A percentile compares a stretch with the other conserved stretches of the same genome.
Evolutionary conservation across 2,888 invertebrate genomes (phyloP).

Genomic region (Pasiphila rectangulata): DNA sequence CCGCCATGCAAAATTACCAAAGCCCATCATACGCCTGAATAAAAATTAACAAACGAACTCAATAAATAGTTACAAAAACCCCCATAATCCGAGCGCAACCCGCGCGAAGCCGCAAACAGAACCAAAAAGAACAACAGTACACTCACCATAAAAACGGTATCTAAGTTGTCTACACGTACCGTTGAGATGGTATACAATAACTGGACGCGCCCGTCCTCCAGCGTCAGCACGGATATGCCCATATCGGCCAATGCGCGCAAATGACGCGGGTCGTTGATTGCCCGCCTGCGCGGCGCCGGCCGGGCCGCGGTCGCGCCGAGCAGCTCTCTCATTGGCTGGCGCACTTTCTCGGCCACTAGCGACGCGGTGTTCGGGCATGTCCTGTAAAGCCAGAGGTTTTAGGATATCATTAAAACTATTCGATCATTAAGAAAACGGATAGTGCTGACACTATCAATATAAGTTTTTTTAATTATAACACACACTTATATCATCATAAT

Average conservation of each 20-base stretch:
- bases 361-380: slow-evolving; percentile 93
- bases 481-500: too few species aligned
- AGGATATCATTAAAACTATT: slow-evolving; percentile 4
- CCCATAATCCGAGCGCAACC: too few species aligned
- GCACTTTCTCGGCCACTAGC: slow-evolving; percentile 90
- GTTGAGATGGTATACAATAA: slow-evolving; percentile 93
- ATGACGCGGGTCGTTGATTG: slow-evolving; percentile 93
- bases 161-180: slow-evolving; percentile 82
- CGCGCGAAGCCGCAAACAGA: too few species aligned
- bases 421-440: too few species aligned
- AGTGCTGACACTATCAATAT: too few species aligned
- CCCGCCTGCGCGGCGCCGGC: slow-evolving; percentile 86
- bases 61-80: too few species aligned
- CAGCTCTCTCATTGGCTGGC: slow-evolving; percentile 91
- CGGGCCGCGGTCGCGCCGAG: slow-evolving; percentile 85
- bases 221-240: slow-evolving; percentile 95
- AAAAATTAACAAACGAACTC: too few species aligned
- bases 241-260: slow-evolving; percentile 92
- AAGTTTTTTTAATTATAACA: too few species aligned
- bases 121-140: background rate
- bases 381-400: slow-evolving; percentile 60
- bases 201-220: slow-evolving; percentile 95
- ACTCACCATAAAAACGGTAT: slow-evolving; percentile 89
- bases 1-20: too few species aligned
- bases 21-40: too few species aligned